A percentile compares a stretch with the other conserved stretches of the same genome.
Conservation (phyloP, 1,140 invertebrate species). For the Lucilia sericata region DNA sequence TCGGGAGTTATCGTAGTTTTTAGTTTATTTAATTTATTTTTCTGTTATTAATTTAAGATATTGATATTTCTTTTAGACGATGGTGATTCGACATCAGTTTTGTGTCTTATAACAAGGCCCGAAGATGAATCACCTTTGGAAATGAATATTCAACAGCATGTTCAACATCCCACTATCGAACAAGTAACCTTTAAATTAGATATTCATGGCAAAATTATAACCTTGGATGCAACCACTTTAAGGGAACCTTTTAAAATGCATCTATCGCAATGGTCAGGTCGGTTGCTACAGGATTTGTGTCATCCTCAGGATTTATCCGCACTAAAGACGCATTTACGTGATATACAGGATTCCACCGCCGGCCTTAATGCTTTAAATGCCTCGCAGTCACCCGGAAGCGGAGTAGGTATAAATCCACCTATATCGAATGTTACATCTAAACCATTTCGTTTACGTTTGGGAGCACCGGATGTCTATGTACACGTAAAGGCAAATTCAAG, state of each 20-base stretch:
- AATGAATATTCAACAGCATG: slow-evolving; percentile 71
- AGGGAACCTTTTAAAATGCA: slow-evolving; percentile 75
- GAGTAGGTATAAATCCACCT: slow-evolving; percentile 44
- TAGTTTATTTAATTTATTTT: too few species aligned
- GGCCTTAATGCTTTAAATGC: slow-evolving; percentile 69
- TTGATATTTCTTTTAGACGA: slow-evolving; percentile 78
- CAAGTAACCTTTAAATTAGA: slow-evolving; percentile 95
- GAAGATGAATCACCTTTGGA: slow-evolving; percentile 81
- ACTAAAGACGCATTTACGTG: slow-evolving; percentile 80
- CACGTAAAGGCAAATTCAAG: slow-evolving; percentile 90
- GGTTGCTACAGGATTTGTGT: slow-evolving; percentile 78
- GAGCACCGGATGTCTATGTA: slow-evolving; percentile 79
- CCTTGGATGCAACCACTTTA: slow-evolving; percentile 80
- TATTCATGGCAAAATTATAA: slow-evolving; percentile 84
- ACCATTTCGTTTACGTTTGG: slow-evolving; percentile 82
- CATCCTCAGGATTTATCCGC: slow-evolving; percentile 80
- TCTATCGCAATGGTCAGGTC: slow-evolving; percentile 74
- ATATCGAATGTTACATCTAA: slow-evolving; percentile 70
- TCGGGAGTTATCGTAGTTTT: too few species aligned
- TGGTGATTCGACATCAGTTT: slow-evolving; percentile 72
- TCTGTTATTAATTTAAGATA: slow-evolving; percentile 47
- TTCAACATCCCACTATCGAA: slow-evolving; percentile 75
- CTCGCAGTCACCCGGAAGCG: slow-evolving; percentile 56
- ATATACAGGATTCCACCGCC: slow-evolving; percentile 74
- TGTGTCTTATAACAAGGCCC: slow-evolving; percentile 82